Conservation (phyloP, 2,797 vertebrate species). For the Tadarida brasiliensis region DNA sequence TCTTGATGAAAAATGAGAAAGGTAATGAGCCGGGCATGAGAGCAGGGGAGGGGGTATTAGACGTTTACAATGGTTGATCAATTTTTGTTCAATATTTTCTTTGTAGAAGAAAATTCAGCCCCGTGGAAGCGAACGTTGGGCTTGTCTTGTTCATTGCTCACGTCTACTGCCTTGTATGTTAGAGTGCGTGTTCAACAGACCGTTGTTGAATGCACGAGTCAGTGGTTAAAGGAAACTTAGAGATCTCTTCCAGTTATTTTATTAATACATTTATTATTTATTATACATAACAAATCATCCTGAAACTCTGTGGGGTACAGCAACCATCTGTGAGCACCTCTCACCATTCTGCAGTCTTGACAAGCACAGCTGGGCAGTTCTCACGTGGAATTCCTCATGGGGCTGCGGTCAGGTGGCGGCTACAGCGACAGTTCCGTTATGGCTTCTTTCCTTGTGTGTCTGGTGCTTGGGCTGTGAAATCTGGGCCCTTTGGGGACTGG, state of each 20-base stretch:
- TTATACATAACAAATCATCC: neutral
- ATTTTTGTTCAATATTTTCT: neutral
- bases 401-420: neutral
- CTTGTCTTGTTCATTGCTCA: neutral
- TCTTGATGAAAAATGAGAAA: conserved; percentile 9
- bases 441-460: neutral
- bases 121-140: neutral
- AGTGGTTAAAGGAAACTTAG: neutral
- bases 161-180: neutral
- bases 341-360: neutral
- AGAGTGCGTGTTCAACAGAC: neutral
- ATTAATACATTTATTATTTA: neutral
- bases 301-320: neutral
- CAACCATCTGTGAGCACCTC: neutral
- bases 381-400: neutral
- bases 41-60: neutral
- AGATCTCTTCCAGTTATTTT: neutral
- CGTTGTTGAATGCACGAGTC: neutral
- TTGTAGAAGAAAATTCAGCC: neutral
- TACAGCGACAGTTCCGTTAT: neutral
- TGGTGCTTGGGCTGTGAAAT: neutral
- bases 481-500: neutral
- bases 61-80: neutral
- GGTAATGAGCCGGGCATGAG: neutral
- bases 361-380: neutral